Percentiles rank a stretch among this genome's conserved stretches.
These are phyloP conservation scores for Neoniphon sammara DNA, from an alignment of 2,797 vertebrate genomes.

Conservation along the genomic window DNA sequence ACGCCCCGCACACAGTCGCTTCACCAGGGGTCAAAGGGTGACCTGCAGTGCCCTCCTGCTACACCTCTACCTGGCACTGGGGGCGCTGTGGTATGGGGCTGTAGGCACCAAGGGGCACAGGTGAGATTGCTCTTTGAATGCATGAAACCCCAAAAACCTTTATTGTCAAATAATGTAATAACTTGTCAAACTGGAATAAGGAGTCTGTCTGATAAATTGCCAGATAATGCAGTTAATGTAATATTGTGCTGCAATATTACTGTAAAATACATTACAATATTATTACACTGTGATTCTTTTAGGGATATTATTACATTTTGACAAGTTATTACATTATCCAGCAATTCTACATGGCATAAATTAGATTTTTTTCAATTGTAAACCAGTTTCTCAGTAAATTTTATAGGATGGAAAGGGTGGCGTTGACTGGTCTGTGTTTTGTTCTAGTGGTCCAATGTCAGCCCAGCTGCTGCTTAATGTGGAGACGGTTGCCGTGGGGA, in stretches of 20 bases:
- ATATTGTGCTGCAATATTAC: not conserved
- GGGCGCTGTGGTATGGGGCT: conserved; percentile 84
- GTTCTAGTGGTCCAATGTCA: conserved; percentile 74
- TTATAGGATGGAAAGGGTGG: not conserved
- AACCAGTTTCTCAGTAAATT: not conserved
- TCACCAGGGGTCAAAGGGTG: conserved; percentile 84
- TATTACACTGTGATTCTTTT: too few relatives aligned
- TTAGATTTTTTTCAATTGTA: too few relatives aligned
- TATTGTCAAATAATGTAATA: too few relatives aligned
- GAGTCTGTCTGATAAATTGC: too few relatives aligned
- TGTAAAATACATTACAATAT: not conserved
- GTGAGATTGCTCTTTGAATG: conserved; percentile 54
- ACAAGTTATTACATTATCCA: too few relatives aligned
- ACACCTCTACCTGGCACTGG: conserved; percentile 82
- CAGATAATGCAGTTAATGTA: too few relatives aligned
- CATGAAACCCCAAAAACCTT: not conserved
- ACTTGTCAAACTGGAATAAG: too few relatives aligned
- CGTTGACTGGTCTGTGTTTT: not conserved
- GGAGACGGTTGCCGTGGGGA: conserved; percentile 81
- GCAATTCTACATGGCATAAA: too few relatives aligned
- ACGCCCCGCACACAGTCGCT: conserved; percentile 78
- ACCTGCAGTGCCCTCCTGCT: conserved; percentile 80
- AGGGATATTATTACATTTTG: too few relatives aligned
- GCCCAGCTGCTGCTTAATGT: conserved; percentile 66
- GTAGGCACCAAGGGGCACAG: conserved; percentile 70